Evolutionary conservation across 2,113 vertebrate genomes (phyloP).

Genomic region (Sphyrna mokarran): DNA sequence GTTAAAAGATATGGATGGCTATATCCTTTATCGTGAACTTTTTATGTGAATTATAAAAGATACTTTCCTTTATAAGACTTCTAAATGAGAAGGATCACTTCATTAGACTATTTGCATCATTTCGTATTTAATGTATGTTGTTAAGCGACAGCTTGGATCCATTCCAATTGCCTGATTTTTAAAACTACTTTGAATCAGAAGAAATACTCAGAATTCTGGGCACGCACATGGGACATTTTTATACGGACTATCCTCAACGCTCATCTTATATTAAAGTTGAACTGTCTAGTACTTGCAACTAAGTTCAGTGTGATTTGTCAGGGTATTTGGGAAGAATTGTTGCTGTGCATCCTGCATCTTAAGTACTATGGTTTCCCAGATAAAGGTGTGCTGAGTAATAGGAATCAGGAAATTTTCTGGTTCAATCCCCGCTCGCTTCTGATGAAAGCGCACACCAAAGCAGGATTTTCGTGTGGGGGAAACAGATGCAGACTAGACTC

Average conservation of each 20-base stretch:
- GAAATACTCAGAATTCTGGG: not conserved
- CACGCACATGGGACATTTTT: not conserved
- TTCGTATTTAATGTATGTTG: not conserved
- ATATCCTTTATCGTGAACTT: not conserved
- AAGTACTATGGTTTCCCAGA: not conserved
- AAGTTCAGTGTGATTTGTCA: not conserved
- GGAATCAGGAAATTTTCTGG: too few relatives aligned
- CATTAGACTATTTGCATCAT: not conserved
- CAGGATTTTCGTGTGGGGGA: too few relatives aligned
- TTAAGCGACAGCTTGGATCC: not conserved
- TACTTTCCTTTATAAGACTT: not conserved
- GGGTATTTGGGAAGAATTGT: not conserved
- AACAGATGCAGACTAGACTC: too few relatives aligned
- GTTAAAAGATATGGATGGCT: not conserved
- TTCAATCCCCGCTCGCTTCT: too few relatives aligned
- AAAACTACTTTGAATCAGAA: not conserved
- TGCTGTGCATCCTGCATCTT: not conserved
- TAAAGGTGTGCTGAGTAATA: too few relatives aligned
- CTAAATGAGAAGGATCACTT: not conserved
- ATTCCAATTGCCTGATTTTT: slow-evolving; percentile 12
- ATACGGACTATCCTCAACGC: not conserved
- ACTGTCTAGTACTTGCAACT: not conserved
- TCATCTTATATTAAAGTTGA: not conserved
- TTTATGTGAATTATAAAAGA: not conserved
- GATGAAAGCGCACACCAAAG: too few relatives aligned